Evolutionary conservation across 2,797 vertebrate species (phyloP).

Genomic region (Falco berigora): DNA sequence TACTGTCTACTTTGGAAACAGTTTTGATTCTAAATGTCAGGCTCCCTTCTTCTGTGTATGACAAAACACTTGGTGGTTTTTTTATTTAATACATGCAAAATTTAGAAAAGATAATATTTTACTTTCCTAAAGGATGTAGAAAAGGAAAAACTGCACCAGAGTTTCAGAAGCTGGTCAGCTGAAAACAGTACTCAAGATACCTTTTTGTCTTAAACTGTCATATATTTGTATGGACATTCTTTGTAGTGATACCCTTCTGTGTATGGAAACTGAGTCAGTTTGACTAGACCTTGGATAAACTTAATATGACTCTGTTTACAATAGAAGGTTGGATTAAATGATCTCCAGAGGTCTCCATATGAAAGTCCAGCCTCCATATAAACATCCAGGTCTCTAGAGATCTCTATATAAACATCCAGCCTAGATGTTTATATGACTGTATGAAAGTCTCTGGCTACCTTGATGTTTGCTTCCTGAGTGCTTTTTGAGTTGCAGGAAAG

Average conservation of each 20-base stretch:
- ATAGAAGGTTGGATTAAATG: background rate
- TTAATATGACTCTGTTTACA: background rate
- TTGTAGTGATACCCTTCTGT: background rate
- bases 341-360: background rate
- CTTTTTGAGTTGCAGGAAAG: background rate
- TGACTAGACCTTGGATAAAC: background rate
- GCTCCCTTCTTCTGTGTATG: background rate
- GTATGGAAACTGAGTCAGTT: background rate
- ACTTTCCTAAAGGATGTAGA: background rate
- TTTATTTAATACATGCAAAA: background rate
- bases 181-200: background rate
- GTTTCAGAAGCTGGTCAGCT: background rate
- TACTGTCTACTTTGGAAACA: background rate
- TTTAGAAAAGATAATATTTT: background rate
- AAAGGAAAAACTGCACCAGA: background rate
- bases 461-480: background rate
- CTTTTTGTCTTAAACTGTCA: background rate
- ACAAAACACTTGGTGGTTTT: background rate
- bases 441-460: background rate
- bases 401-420: background rate
- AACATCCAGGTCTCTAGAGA: background rate
- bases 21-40: background rate
- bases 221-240: background rate
- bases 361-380: background rate
- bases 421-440: background rate